Conservation (phyloP, 2,797 vertebrate species). For the Neostethus bicornis region DNA sequence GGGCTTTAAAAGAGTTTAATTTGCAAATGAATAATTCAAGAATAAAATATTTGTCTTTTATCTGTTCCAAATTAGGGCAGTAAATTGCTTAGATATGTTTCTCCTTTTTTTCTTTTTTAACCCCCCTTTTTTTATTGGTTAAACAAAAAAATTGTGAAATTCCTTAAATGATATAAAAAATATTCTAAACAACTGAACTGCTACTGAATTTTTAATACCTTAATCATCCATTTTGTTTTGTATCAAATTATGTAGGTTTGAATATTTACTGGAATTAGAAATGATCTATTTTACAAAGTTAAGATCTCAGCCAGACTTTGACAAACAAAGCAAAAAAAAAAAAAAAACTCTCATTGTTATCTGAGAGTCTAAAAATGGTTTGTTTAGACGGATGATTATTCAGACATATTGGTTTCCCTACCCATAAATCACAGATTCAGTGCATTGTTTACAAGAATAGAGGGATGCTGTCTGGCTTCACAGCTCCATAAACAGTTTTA, state of each 20-base stretch:
- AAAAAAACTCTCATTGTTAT: constrained; percentile 22
- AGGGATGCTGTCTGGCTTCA: constrained; percentile 50
- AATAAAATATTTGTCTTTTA: too few species aligned
- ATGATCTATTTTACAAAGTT: constrained; percentile 24
- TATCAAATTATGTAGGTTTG: constrained; percentile 47
- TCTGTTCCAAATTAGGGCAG: too few species aligned
- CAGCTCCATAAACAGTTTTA: constrained; percentile 55
- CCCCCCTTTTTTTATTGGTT: too few species aligned
- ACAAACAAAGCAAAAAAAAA: constrained; percentile 2
- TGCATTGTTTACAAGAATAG: constrained; percentile 57
- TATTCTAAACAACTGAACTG: too few species aligned
- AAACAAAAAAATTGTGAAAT: too few species aligned
- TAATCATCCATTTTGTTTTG: constrained; percentile 13
- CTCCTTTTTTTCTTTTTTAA: too few species aligned
- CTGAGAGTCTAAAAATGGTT: constrained; percentile 29
- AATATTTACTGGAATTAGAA: constrained; percentile 34
- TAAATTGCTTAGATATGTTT: too few species aligned
- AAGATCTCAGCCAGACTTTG: constrained; percentile 14
- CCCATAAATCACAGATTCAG: constrained; percentile 48
- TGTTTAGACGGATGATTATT: constrained; percentile 49
- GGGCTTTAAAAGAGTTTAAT: too few species aligned
- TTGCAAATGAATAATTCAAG: too few species aligned
- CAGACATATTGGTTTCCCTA: constrained; percentile 48
- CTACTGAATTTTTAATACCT: neutral
- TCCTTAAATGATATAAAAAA: too few species aligned